These are phyloP conservation scores for Phyllostomus hastatus DNA, from an alignment of 2,113 vertebrate genomes.

Conservation along the genomic window DNA sequence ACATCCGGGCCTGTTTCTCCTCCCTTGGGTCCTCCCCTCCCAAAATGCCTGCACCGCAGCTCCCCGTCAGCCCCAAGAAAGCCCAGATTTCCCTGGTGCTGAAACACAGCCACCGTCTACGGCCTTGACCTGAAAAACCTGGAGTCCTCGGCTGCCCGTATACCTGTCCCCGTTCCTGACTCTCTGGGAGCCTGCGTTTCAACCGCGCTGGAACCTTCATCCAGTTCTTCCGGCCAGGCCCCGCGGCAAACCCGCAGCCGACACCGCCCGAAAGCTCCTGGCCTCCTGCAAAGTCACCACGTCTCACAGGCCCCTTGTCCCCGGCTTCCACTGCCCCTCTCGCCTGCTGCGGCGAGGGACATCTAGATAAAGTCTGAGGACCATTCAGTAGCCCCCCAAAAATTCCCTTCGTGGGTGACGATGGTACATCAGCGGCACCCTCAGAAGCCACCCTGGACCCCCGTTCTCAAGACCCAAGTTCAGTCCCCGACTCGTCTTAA, in stretches of 20 bases:
- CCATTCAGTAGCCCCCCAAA: not conserved
- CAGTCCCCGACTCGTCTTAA: not conserved
- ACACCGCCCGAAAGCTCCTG: not conserved
- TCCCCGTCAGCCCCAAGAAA: not conserved
- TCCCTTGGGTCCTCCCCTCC: not conserved
- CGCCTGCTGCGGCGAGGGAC: not conserved
- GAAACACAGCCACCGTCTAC: not conserved
- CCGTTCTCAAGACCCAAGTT: not conserved
- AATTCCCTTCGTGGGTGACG: not conserved
- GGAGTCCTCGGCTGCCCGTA: not conserved
- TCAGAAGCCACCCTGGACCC: not conserved
- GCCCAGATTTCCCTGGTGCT: not conserved
- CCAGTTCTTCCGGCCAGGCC: not conserved
- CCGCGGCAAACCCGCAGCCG: not conserved
- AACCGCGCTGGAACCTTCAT: not conserved
- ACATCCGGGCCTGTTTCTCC: not conserved
- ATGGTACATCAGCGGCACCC: too few species aligned
- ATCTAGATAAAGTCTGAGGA: not conserved
- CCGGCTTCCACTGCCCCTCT: not conserved
- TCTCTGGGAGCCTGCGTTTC: not conserved
- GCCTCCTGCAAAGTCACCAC: not conserved
- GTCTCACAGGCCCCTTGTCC: not conserved
- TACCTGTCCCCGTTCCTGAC: not conserved
- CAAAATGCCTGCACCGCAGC: not conserved
- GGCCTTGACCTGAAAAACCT: not conserved